A percentile compares a stretch with the other conserved stretches of the same genome.
phyloP scores from a whole-genome alignment of 2,888 invertebrate genomes.

The Allolobophora icterica region DNA sequence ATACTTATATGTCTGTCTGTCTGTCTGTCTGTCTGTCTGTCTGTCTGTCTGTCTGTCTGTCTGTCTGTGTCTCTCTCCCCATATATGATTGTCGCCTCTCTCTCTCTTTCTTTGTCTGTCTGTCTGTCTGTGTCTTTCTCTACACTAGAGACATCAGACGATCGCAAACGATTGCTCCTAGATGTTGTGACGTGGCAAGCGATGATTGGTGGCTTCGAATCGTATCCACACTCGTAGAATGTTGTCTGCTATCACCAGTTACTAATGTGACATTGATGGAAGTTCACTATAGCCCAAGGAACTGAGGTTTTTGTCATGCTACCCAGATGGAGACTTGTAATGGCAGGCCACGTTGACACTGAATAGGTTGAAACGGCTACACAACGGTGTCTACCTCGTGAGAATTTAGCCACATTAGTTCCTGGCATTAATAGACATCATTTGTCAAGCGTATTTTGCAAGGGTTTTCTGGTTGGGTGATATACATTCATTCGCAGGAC shows the following conservation, averaged over 20 bases:
- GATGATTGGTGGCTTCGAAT: not conserved
- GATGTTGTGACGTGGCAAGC: conserved; percentile 1
- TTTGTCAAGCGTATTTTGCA: not conserved
- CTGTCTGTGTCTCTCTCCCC: not conserved
- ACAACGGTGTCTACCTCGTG: not conserved
- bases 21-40: conserved; percentile 8
- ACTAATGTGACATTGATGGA: not conserved
- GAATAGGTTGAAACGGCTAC: not conserved
- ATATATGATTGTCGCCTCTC: not conserved
- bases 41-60: not conserved
- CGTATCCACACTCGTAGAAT: not conserved
- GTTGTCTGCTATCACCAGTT: not conserved
- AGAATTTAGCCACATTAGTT: not conserved
- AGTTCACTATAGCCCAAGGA: not conserved
- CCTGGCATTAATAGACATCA: not conserved
- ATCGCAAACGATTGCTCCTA: not conserved
- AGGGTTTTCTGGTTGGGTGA: not conserved
- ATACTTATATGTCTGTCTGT: no score
- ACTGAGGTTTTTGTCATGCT: not conserved
- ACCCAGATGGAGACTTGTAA: not conserved
- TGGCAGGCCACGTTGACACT: not conserved
- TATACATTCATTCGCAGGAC: not conserved
- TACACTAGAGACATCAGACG: not conserved
- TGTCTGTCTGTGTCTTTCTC: conserved; percentile 10
- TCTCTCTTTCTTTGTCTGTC: not conserved